These are phyloP conservation scores for Oreochromis spilurus DNA, from an alignment of 2,113 vertebrate genomes.

Conservation along the genomic window DNA sequence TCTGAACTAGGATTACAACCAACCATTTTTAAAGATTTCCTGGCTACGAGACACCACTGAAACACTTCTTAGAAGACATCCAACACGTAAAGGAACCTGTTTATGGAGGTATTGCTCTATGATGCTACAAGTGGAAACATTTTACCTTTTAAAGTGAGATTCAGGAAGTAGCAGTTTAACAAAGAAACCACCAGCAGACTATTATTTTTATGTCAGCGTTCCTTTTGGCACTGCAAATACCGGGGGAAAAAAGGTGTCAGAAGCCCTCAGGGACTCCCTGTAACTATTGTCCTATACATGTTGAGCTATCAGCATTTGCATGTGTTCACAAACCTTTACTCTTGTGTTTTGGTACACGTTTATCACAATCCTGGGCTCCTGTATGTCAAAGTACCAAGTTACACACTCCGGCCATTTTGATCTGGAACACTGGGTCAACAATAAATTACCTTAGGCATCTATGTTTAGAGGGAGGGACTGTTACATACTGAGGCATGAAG, in stretches of 20 bases:
- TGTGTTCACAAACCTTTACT: background rate
- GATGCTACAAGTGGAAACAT: background rate
- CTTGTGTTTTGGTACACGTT: background rate
- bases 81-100: background rate
- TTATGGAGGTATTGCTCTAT: background rate
- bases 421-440: background rate
- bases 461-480: background rate
- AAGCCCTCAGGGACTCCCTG: background rate
- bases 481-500: background rate
- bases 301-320: background rate
- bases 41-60: background rate
- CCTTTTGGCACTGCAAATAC: background rate
- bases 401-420: background rate
- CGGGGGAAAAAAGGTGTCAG: background rate
- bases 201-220: background rate
- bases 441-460: background rate
- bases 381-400: background rate
- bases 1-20: background rate
- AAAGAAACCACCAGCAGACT: background rate
- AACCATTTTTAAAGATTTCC: background rate
- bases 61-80: background rate
- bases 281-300: background rate
- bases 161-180: background rate
- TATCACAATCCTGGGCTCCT: background rate
- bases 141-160: accelerated